These are phyloP conservation scores for Holotrichia oblita DNA, from an alignment of 1,140 invertebrate species.

Conservation along the genomic window DNA sequence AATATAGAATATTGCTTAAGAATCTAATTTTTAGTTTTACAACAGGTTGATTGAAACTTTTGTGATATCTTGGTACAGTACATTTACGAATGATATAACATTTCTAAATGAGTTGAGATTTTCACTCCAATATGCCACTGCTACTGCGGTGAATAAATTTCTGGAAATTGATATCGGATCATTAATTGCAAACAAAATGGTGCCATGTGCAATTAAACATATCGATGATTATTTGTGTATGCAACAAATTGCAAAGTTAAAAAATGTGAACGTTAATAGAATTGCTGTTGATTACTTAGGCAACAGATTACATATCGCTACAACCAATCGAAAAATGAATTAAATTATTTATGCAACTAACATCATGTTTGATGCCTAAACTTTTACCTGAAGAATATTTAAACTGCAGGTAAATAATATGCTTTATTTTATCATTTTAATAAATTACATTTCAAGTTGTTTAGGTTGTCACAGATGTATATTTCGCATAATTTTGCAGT, in stretches of 20 bases:
- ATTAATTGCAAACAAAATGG: constrained; percentile 71
- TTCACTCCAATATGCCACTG: constrained; percentile 76
- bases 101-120: constrained; percentile 80
- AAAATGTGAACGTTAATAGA: constrained; percentile 66
- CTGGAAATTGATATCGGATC: constrained; percentile 72
- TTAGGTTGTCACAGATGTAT: background rate
- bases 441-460: background rate
- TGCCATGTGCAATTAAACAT: constrained; percentile 72
- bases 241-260: constrained; percentile 59
- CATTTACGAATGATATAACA: constrained; percentile 75
- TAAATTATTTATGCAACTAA: constrained; percentile 76
- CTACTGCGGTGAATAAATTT: constrained; percentile 71
- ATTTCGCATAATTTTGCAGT: constrained; percentile 51
- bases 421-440: background rate
- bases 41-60: constrained; percentile 74
- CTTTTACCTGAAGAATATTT: constrained; percentile 66
- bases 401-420: constrained; percentile 61
- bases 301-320: constrained; percentile 74
- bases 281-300: constrained; percentile 67
- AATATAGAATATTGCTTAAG: constrained; percentile 48
- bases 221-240: constrained; percentile 65
- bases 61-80: constrained; percentile 80
- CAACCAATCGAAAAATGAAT: constrained; percentile 73
- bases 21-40: constrained; percentile 71
- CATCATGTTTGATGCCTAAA: constrained; percentile 72